Conservation (phyloP, 2,888 invertebrate genomes). For the Stictocephala bisonia region DNA sequence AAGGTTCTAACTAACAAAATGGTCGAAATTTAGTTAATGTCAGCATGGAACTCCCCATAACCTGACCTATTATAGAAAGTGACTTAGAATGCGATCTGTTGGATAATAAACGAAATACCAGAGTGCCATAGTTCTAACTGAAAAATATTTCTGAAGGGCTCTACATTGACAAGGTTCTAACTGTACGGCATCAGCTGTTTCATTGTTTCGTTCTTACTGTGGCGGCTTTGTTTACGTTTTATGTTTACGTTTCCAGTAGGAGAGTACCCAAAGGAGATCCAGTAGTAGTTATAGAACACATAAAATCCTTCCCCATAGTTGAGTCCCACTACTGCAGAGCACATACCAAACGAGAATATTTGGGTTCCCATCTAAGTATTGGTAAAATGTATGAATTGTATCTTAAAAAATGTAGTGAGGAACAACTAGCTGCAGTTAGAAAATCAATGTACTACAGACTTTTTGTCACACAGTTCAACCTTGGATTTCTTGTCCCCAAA, state of each 20-base stretch:
- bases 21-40: conserved; percentile 8
- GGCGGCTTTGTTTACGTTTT: no score
- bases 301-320: conserved; percentile 32
- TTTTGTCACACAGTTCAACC: conserved; percentile 43
- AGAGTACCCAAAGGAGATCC: conserved; percentile 26
- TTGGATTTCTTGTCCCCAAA: conserved; percentile 19
- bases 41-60: neutral
- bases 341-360: conserved; percentile 17
- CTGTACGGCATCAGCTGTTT: no score
- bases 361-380: conserved; percentile 36
- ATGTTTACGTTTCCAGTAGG: no score
- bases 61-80: neutral
- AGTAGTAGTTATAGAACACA: conserved; percentile 23
- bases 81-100: neutral
- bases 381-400: conserved; percentile 42
- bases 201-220: no score
- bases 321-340: conserved; percentile 43
- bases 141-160: neutral
- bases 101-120: conserved; percentile 2
- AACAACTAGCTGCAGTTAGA: conserved; percentile 7
- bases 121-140: conserved; percentile 13
- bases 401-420: conserved; percentile 27
- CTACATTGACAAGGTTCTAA: conserved; percentile 7
- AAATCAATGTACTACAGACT: conserved; percentile 30
- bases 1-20: conserved; percentile 31